Base-by-base conservation (phyloP, 2,888 invertebrate species). In the Cetonia aurata region DNA sequence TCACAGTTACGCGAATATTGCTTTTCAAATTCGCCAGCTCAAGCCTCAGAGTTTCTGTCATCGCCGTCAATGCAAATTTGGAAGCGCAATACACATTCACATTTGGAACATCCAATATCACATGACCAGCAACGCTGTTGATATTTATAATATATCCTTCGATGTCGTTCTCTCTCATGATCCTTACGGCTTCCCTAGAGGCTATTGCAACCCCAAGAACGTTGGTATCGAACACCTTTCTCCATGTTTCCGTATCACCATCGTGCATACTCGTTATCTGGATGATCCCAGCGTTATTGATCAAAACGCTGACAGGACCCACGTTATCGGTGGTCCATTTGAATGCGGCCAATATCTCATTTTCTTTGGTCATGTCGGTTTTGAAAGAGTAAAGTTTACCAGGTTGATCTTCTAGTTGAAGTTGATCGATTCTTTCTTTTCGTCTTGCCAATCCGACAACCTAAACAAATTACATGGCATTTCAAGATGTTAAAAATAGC, bases 131-230 rank as follows among this genome's bases (percentile, higher is more conserved):
- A 33, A 75, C 69, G 57, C 76, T 77, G 67, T 76, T 77, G 37
- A 78, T 75, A 46, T 78, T 73, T 9, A 78, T 68, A 42, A 78
- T 75, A 33, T 78, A 74, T 0, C 77, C 77, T 8, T 75, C 75
- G n/a, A 78, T 73, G 15, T 73, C 69, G 41, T 72, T 67, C 8
- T 65, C 68, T n/a, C 65, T 72, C 77, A 77, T 76, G 15, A 72
- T 70, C 60, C 71, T 75, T 12, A 72, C 37, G 4, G 75, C 77
- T 70, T 77, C 77, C 25, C 75, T 69, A 1, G 75, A 73, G 1
- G 73, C 69, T 17, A 74, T 71, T 17, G 69, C 65, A 8, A 72
- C 53, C 17, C 72, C 73, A 19, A 76, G 15, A 9, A 77, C 65
- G 56, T 77, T 76, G 6, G 72, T 72, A 31, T 76, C 74, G 3